Percentiles rank a stretch among this genome's conserved stretches.
phyloP scores from a whole-genome alignment of 2,888 invertebrate species.

The Spisula solida region DNA sequence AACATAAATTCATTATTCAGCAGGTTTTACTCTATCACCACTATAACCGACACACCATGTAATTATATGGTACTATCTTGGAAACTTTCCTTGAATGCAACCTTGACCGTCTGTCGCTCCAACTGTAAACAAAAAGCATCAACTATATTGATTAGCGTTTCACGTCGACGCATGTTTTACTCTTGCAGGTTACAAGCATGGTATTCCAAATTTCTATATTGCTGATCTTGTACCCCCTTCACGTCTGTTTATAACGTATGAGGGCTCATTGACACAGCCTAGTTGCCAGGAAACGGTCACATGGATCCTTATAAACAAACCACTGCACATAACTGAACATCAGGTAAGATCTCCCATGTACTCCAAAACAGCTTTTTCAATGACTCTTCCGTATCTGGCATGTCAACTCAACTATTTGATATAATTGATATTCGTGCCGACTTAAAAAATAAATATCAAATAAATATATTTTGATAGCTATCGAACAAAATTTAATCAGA shows the following conservation, averaged over 20 bases:
- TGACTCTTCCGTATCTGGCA: no score
- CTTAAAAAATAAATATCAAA: no score
- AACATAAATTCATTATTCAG: constrained; percentile 15
- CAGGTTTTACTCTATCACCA: background rate
- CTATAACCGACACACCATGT: background rate
- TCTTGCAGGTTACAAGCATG: constrained; percentile 64
- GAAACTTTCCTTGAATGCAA: background rate
- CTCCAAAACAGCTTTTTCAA: no score
- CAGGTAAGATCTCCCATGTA: constrained; percentile 92
- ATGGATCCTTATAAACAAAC: constrained; percentile 99
- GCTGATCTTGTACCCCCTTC: constrained; percentile 93
- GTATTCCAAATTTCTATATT: constrained; percentile 69
- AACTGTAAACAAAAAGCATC: background rate
- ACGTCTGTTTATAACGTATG: constrained; percentile 97
- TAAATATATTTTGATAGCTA: no score
- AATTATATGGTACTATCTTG: background rate
- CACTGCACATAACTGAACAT: constrained; percentile 98
- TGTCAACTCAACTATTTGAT: no score
- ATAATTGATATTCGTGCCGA: no score
- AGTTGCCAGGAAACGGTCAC: constrained; percentile 99
- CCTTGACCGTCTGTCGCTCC: background rate
- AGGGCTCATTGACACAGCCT: constrained; percentile 98
- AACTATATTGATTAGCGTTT: background rate
- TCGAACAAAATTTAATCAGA: no score
- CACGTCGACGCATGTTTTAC: constrained; percentile 15